Percentiles rank a stretch among this genome's conserved stretches.
These are phyloP conservation scores for Coleophora flavipennella DNA, from an alignment of 2,888 invertebrate genomes.

Conservation along the genomic window DNA sequence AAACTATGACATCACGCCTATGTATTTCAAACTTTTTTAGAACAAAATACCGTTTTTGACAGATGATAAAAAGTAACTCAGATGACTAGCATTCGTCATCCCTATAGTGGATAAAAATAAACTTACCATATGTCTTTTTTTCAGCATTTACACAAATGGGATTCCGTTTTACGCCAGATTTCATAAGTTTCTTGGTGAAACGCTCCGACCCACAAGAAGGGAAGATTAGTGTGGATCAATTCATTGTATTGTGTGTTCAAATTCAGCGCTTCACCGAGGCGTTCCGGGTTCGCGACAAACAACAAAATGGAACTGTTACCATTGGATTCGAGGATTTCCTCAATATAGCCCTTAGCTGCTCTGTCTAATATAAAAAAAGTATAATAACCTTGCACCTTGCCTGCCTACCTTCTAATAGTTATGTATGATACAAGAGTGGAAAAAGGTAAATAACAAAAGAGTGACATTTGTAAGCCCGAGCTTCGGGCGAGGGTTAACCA, in stretches of 20 bases:
- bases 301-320: conserved; percentile 85
- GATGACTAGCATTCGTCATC: too few relatives aligned
- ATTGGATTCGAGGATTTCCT: conserved; percentile 95
- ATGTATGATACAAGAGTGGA: too few relatives aligned
- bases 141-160: conserved; percentile 91
- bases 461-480: too few relatives aligned
- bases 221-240: conserved; percentile 86
- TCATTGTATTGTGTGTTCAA: conserved; percentile 91
- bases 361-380: conserved; percentile 46
- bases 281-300: conserved; percentile 84
- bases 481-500: too few relatives aligned
- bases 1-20: too few relatives aligned
- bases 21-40: too few relatives aligned
- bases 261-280: conserved; percentile 91
- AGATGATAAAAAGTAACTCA: too few relatives aligned
- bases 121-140: too few relatives aligned
- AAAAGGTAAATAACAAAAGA: too few relatives aligned
- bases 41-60: too few relatives aligned
- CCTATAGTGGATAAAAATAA: too few relatives aligned
- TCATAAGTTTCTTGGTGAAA: conserved; percentile 79
- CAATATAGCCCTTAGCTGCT: conserved; percentile 83
- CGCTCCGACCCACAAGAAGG: conserved; percentile 77
- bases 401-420: too few relatives aligned
- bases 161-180: conserved; percentile 85
- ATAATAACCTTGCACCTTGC: conserved; percentile 2